A percentile compares a stretch with the other conserved stretches of the same genome.
Conservation (phyloP, 2,888 invertebrate species). For the Colletes collaris region DNA sequence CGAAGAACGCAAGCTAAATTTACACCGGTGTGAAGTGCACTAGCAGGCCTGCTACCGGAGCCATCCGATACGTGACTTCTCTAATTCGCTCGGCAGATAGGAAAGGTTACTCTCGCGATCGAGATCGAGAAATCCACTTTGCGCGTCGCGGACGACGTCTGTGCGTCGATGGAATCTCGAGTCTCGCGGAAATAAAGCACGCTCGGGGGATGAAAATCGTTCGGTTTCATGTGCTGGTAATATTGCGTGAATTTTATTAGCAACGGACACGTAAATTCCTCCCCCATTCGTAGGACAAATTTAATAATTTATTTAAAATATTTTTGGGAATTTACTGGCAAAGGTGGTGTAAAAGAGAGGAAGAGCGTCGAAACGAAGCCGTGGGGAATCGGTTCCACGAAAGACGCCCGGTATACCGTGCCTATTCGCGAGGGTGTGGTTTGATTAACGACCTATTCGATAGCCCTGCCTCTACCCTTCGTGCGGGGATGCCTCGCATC, state of each 20-base stretch:
- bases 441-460: conserved; percentile 83
- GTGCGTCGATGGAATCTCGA: background rate
- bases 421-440: conserved; percentile 82
- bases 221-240: background rate
- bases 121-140: conserved; percentile 8
- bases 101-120: background rate
- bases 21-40: conserved; percentile 50
- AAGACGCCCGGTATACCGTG: conserved; percentile 76
- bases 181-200: no score
- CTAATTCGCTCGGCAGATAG: conserved; percentile 35
- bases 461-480: conserved; percentile 67
- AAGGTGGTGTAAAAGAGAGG: no score
- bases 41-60: conserved; percentile 11
- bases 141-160: no score
- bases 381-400: conserved; percentile 49
- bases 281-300: no score
- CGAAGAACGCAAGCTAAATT: conserved; percentile 66
- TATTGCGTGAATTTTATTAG: no score
- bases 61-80: conserved; percentile 39
- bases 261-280: no score
- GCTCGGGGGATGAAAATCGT: no score
- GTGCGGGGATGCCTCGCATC: conserved; percentile 75
- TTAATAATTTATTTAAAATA: no score
- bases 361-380: background rate
- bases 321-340: no score